Evolutionary conservation across 2,797 vertebrate species (phyloP).

Genomic region (Vespertilio murinus): DNA sequence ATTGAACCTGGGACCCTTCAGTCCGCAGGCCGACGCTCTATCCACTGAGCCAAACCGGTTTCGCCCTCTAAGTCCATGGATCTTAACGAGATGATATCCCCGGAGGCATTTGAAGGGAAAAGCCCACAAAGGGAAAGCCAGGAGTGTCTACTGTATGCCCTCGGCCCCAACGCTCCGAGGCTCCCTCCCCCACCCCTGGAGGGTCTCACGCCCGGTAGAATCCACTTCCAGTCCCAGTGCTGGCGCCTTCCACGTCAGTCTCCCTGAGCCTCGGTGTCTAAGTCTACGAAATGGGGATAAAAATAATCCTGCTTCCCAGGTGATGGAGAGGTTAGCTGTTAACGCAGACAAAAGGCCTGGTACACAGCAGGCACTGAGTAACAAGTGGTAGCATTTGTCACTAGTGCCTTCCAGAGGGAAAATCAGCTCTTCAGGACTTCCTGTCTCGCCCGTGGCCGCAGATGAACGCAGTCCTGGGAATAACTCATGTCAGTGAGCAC

Average conservation of each 20-base stretch:
- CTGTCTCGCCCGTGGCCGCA: rapidly evolving
- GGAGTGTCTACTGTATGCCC: rapidly evolving
- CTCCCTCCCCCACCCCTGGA: neutral
- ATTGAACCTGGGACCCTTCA: too few species aligned
- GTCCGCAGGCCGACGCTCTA: too few species aligned
- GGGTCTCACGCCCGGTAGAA: neutral
- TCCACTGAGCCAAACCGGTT: too few species aligned
- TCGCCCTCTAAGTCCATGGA: neutral
- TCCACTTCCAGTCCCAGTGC: neutral
- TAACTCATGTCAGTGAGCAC: rapidly evolving
- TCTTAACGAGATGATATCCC: neutral
- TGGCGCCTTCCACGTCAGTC: neutral
- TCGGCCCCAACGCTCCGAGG: neutral
- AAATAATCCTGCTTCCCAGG: neutral
- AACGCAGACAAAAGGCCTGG: neutral
- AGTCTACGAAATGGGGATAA: neutral
- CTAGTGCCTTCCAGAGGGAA: neutral
- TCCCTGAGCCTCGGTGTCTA: neutral
- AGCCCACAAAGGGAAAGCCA: neutral
- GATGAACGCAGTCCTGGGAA: neutral
- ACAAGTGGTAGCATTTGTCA: neutral
- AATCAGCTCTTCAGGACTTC: neutral
- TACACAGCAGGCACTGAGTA: neutral
- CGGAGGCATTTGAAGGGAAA: too few species aligned
- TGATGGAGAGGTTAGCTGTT: neutral